phyloP scores from a whole-genome alignment of 2,888 invertebrate genomes.

The Lasioglossum malachurum region DNA sequence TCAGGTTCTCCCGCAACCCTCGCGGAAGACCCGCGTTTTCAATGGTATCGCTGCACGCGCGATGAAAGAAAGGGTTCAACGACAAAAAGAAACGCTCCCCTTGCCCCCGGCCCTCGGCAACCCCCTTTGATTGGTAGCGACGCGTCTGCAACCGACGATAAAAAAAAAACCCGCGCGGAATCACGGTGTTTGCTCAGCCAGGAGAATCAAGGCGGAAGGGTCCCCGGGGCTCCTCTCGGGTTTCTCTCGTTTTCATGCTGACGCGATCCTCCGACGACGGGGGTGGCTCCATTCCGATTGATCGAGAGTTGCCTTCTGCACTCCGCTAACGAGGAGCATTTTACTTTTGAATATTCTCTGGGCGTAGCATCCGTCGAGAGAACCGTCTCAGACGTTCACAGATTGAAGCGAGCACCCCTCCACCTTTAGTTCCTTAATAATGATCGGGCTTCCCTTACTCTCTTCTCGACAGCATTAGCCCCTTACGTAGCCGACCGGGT shows the following conservation, averaged over 20 bases:
- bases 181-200: not conserved
- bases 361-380: not conserved
- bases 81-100: conserved; percentile 18
- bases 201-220: conserved; percentile 16
- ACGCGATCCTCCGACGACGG: not conserved
- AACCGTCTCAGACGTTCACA: not conserved
- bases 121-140: conserved; percentile 22
- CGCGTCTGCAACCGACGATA: conserved; percentile 54
- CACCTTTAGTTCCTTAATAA: not conserved
- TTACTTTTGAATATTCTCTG: not conserved
- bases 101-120: not conserved
- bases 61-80: conserved; percentile 60
- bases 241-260: not conserved
- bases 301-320: not conserved
- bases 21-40: conserved; percentile 18
- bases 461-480: too few relatives aligned
- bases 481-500: too few relatives aligned
- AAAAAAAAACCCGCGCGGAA: conserved; percentile 24
- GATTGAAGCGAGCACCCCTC: not conserved
- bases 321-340: not conserved
- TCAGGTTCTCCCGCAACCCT: conserved; percentile 5
- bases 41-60: conserved; percentile 23
- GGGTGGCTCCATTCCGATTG: conserved; percentile 6
- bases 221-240: conserved; percentile 2
- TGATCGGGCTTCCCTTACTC: too few relatives aligned